Evolutionary conservation across 2,113 vertebrate species (phyloP), one percentile per base, ranked within the genome.

Genomic region (Hippocampus guttulatus): DNA sequence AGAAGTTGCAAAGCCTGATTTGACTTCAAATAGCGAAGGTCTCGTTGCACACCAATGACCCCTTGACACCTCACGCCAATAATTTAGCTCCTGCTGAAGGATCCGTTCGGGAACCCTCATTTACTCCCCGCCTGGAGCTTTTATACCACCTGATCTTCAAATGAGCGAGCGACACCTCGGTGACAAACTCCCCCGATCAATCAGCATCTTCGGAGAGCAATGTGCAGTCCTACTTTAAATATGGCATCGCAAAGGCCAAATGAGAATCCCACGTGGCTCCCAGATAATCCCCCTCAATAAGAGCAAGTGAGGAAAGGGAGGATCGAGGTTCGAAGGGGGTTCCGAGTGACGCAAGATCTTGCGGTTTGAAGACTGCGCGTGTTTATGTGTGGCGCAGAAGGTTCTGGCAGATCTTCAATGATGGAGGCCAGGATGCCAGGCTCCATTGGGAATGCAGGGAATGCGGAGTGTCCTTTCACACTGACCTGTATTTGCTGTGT

Each of bases 391-490:
- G 67, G 27, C 51, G 33, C 33, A 47, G 51, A 62, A n/a, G 27
- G 75, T 72, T 81, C 83, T 81, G 80, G 71, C 74, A 82, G 75
- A 79, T 83, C 80, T 77, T 83, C n/a, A 8, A 57, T 84, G 85
- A 85, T 8, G 47, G 54, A 73, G 79, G 71, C 74, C 74, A 83
- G 86, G 64, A 85, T 88, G 78, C 84, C 80, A 85, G 82, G 83
- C 78, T 85, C 81, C 74, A 71, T 30, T 0, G 79, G 78, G 85
- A 89, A 89, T 89, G 83, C 43, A 62, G 85, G 80, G 89, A 88
- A 88, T 91, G 86, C 65, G 71, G 71, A 63, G 64, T 85, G 83
- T 66, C 84, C 85, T 86, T 84, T 86, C 66, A 71, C 67, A 80
- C 54, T 84, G 86, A 87, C 85, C 81, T 75, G 72, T 54, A 67